Conservation (phyloP, 2,797 vertebrate genomes). For the Eulemur rubriventer region DNA sequence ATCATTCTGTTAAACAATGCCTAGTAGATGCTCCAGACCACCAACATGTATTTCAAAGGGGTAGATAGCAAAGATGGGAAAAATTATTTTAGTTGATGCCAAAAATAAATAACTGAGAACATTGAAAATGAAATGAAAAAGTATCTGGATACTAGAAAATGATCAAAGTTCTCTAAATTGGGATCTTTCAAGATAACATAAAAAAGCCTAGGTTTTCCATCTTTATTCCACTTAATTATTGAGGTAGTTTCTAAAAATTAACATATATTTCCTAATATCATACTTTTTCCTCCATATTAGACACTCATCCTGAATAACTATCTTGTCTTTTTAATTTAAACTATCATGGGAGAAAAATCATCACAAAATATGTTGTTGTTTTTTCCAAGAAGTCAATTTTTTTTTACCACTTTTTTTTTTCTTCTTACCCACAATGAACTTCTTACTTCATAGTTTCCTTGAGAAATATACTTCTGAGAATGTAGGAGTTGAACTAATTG, state of each 20-base stretch:
- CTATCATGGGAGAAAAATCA: neutral
- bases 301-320: neutral
- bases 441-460: conserved; percentile 35
- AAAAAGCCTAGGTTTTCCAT: neutral
- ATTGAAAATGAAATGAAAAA: conserved; percentile 39
- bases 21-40: conserved; percentile 41
- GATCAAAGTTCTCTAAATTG: conserved; percentile 37
- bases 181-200: neutral
- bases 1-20: conserved; percentile 46
- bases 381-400: neutral
- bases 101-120: conserved; percentile 13
- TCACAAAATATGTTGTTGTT: neutral
- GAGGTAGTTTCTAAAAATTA: neutral
- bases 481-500: conserved; percentile 64
- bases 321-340: conserved; percentile 21
- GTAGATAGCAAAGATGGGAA: neutral
- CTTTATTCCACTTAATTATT: neutral
- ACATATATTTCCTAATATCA: neutral
- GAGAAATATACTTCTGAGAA: conserved; percentile 48
- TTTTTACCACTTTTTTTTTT: neutral
- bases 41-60: conserved; percentile 54
- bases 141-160: neutral
- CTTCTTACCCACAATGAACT: neutral
- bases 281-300: neutral
- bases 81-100: conserved; percentile 30